A percentile compares a stretch with the other conserved stretches of the same genome.
These are phyloP conservation scores for Limanda limanda DNA, from an alignment of 2,113 vertebrate genomes.

Conservation along the genomic window DNA sequence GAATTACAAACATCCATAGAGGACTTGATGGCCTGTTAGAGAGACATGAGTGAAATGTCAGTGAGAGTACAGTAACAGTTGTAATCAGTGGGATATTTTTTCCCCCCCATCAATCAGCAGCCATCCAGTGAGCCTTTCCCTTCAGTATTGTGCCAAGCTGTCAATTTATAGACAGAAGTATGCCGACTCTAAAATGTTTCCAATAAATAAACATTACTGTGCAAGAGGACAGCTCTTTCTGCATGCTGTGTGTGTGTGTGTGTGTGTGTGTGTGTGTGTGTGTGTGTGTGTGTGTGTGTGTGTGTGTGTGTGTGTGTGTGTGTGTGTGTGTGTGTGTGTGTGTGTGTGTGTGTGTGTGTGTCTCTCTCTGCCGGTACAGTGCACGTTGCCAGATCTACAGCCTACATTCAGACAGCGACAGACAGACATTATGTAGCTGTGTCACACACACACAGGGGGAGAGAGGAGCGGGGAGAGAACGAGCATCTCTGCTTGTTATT, in stretches of 20 bases:
- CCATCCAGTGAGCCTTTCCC: slow-evolving; percentile 51
- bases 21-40: background rate
- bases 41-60: slow-evolving; percentile 26
- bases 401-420: slow-evolving; percentile 70
- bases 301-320: too few relatives aligned
- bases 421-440: slow-evolving; percentile 72
- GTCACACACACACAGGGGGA: slow-evolving; percentile 50
- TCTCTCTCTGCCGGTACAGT: slow-evolving; percentile 3
- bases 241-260: slow-evolving; percentile 13
- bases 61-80: slow-evolving; percentile 28
- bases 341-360: slow-evolving; percentile 10
- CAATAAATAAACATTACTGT: slow-evolving; percentile 70
- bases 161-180: slow-evolving; percentile 69
- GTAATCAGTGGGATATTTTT: slow-evolving; percentile 28
- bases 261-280: too few relatives aligned
- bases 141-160: slow-evolving; percentile 64
- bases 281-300: too few relatives aligned
- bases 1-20: background rate
- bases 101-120: slow-evolving; percentile 53
- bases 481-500: slow-evolving; percentile 70
- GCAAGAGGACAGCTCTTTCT: slow-evolving; percentile 57
- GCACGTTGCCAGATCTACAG: slow-evolving; percentile 64
- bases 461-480: slow-evolving; percentile 52
- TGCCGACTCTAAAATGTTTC: slow-evolving; percentile 62
- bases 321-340: background rate